Percentiles rank a stretch among this genome's conserved stretches.
These are phyloP conservation scores for Lutraria rhynchaena DNA, from an alignment of 1,140 invertebrate species.

Conservation along the genomic window DNA sequence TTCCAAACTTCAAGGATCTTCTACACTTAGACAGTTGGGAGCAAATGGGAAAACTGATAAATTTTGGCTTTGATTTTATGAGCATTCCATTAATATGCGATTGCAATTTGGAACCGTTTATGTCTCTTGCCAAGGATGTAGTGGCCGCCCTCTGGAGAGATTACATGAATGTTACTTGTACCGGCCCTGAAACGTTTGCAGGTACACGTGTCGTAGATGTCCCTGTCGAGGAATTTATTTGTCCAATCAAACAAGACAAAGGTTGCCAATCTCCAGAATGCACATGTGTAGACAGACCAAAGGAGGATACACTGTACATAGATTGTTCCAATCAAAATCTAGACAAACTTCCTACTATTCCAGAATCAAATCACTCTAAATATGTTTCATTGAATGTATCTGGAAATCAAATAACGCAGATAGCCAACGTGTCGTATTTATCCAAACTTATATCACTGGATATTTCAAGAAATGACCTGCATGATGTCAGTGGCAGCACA, in stretches of 20 bases:
- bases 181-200: not conserved
- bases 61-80: constrained; percentile 36
- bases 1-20: constrained; percentile 31
- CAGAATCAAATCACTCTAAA: constrained; percentile 14
- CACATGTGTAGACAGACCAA: constrained; percentile 42
- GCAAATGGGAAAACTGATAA: constrained; percentile 33
- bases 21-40: not conserved
- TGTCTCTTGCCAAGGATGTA: constrained; percentile 1
- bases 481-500: not conserved
- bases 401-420: constrained; percentile 6
- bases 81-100: constrained; percentile 31
- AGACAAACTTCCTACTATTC: constrained; percentile 7
- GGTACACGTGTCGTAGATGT: not conserved
- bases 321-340: constrained; percentile 35
- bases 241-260: not conserved
- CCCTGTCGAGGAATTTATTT: not conserved
- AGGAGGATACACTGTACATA: constrained; percentile 14
- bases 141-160: constrained; percentile 2
- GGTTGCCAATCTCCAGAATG: constrained; percentile 13
- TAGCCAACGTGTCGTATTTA: constrained; percentile 9
- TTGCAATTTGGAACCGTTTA: constrained; percentile 35
- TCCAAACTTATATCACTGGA: not conserved
- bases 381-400: constrained; percentile 28
- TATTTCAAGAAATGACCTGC: constrained; percentile 17
- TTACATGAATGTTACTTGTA: constrained; percentile 24